Base-by-base conservation (phyloP, 2,888 invertebrate genomes). In the Drosophila anomelani region DNA sequence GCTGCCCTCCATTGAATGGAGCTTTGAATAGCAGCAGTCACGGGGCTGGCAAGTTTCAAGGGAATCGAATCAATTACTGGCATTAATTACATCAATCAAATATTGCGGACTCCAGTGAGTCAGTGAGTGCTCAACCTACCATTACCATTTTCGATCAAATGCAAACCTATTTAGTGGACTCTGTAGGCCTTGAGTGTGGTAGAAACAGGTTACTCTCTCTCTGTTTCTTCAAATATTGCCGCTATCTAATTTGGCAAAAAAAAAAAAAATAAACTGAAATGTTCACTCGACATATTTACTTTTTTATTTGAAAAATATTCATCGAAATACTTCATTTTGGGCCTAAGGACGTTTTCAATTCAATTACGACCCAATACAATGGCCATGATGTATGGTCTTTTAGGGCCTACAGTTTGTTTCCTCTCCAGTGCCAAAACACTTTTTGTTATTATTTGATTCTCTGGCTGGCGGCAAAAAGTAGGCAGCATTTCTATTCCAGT, bases 401-500 rank as follows among this genome's bases (percentile, higher is more conserved):
- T 44, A 62, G 64, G 75, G 61, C 61, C 53, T 56, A 77, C 63
- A 72, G 77, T 72, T 69, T 68, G 69, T 73, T 68, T 81, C 57
- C 80, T 64, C 59, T 76, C 53, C 79, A 75, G 80, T 78, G 49
- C 51, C 49, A 46, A 79, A 68, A 79, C 81, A 64, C 66, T 64
- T 70, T 75, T 54, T 63, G 57, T 64, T 47, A 38, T 32, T 29
- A 47, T 47, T n/a, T 66, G 44, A 17, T 46, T 29, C 23, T n/a
- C 47, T 51, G 10, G 23, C 38, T 38, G 60, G 17, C 56, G 39
- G 63, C 66, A 78, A 81, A 83, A 81, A 78, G 71, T 66, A 79
- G 85, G 78, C 69, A 78, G 75, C 74, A 73, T 79, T 75, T 81
- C 79, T 76, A 81, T 56, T 54, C 38, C 32, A 47, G 41, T 10